A percentile compares a stretch with the other conserved stretches of the same genome.
phyloP scores from a whole-genome alignment of 1,140 invertebrate species.

The Eciton burchellii region DNA sequence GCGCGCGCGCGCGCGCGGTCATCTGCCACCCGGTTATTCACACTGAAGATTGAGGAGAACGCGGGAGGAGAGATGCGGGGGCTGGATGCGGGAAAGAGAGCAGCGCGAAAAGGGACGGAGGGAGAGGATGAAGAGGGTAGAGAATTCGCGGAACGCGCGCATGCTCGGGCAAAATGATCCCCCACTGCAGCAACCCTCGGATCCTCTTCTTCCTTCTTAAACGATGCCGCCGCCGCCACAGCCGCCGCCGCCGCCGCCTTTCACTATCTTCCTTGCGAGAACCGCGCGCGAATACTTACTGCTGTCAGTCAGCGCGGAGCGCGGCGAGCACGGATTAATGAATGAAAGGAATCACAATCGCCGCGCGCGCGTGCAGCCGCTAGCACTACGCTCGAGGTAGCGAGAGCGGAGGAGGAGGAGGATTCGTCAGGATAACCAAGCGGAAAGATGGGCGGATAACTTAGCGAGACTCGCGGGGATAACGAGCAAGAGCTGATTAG shows the following conservation, averaged over 20 bases:
- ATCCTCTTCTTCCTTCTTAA: conserved; percentile 4
- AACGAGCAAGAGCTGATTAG: conserved; percentile 54
- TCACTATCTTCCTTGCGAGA: conserved; percentile 67
- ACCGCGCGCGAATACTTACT: conserved; percentile 56
- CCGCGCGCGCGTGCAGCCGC: conserved; percentile 5
- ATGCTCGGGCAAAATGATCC: conserved; percentile 55
- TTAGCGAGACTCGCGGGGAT: conserved; percentile 15
- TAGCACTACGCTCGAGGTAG: conserved; percentile 21
- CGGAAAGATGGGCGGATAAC: conserved; percentile 27
- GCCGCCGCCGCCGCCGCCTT: conserved; percentile 52
- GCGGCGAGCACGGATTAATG: conserved; percentile 66
- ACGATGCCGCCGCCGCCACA: not conserved
- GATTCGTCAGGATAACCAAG: conserved; percentile 25
- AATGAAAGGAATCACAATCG: conserved; percentile 67
- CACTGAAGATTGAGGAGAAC: conserved; percentile 38
- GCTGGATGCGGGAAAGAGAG: conserved; percentile 40
- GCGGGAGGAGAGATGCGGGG: conserved; percentile 57
- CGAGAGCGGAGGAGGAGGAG: conserved; percentile 16
- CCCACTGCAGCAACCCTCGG: conserved; percentile 20
- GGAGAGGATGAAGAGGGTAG: not conserved
- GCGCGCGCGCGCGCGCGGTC: conserved; percentile 69
- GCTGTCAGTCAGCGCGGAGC: conserved; percentile 63
- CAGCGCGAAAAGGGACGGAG: not conserved
- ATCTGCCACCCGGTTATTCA: conserved; percentile 73
- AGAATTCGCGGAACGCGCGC: conserved; percentile 61